A percentile compares a stretch with the other conserved stretches of the same genome.
These are phyloP conservation scores for Prunella strophiata DNA, from an alignment of 2,797 vertebrate genomes.

Conservation along the genomic window DNA sequence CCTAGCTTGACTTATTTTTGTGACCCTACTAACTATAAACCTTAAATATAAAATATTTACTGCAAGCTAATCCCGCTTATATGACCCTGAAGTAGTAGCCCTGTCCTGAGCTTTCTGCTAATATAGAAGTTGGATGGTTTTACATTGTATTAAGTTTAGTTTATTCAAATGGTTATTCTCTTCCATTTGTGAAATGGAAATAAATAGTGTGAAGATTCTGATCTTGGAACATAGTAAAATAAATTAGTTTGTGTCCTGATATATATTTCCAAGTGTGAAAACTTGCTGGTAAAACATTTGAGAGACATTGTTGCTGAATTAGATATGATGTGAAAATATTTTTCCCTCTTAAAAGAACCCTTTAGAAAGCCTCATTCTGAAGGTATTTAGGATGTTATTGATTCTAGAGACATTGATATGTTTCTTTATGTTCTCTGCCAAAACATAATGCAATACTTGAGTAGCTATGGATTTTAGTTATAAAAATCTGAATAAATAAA, in stretches of 20 bases:
- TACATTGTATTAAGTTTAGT: not conserved
- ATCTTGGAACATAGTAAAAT: not conserved
- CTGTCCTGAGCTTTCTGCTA: not conserved
- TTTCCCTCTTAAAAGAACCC: not conserved
- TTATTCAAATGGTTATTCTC: not conserved
- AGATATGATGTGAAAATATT: not conserved
- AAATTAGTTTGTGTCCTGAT: not conserved
- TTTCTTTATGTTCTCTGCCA: not conserved
- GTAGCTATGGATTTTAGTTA: not conserved
- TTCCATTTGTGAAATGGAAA: not conserved
- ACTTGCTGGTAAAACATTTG: not conserved
- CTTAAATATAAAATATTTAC: not conserved
- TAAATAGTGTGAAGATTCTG: not conserved
- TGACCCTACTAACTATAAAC: not conserved
- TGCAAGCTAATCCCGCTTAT: not conserved
- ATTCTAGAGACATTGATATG: not conserved
- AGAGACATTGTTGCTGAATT: not conserved
- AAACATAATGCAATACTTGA: not conserved
- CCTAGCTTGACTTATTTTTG: not conserved
- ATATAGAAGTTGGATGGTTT: not conserved
- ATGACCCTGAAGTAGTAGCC: not conserved
- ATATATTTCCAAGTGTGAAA: not conserved
- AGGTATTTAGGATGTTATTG: not conserved
- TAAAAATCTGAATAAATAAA: not conserved
- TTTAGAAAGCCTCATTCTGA: not conserved